Conservation (phyloP, 2,113 vertebrate species). For the Oostethus manadensis region DNA sequence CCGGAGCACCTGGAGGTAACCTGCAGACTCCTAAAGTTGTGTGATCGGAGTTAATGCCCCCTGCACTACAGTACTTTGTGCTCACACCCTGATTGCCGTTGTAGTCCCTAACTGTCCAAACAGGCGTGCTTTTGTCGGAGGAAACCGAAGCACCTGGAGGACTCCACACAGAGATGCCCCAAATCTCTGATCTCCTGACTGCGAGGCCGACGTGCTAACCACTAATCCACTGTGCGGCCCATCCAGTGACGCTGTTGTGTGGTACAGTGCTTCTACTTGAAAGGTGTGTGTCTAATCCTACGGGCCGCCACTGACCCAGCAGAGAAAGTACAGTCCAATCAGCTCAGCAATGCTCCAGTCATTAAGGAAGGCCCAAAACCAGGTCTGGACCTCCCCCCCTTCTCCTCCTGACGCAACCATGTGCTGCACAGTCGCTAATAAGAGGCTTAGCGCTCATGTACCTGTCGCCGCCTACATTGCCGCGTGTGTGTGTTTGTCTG, state of each 20-base stretch:
- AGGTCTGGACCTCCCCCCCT: slow-evolving; percentile 66
- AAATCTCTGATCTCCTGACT: no score
- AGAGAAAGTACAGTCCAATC: slow-evolving; percentile 59
- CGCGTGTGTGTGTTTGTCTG: slow-evolving; percentile 12
- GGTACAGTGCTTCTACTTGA: background rate
- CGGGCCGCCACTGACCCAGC: slow-evolving; percentile 60
- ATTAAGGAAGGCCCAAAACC: slow-evolving; percentile 71
- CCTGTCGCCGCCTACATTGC: slow-evolving; percentile 25
- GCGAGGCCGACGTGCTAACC: no score
- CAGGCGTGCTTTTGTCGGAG: no score
- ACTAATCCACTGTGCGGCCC: no score
- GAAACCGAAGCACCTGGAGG: no score
- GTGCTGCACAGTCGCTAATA: slow-evolving; percentile 58
- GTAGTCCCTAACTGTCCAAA: no score
- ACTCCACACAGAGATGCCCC: no score
- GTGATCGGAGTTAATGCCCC: no score
- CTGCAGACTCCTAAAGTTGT: no score
- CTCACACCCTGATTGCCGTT: no score
- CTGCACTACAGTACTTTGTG: no score
- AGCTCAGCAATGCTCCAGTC: slow-evolving; percentile 59
- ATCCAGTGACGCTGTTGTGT: background rate
- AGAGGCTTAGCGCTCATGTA: slow-evolving; percentile 67
- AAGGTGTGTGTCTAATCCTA: slow-evolving; percentile 55
- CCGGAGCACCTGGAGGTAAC: no score
- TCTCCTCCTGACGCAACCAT: slow-evolving; percentile 51